Conservation (phyloP, 2,888 invertebrate species). For the Ormyrus pomaceus region DNA sequence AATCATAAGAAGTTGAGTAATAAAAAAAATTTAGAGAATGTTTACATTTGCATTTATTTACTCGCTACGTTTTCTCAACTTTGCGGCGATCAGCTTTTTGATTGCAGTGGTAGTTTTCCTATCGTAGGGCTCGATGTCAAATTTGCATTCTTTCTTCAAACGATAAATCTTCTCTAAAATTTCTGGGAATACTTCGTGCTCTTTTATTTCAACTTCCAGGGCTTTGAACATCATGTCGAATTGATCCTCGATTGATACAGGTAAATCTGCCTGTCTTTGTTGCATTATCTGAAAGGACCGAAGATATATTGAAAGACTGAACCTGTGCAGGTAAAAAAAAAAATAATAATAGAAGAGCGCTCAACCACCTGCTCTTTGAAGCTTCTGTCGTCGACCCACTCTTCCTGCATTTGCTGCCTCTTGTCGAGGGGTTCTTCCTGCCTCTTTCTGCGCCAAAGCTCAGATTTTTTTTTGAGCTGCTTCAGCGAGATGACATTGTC, state of each 20-base stretch:
- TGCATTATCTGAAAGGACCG: too few species aligned
- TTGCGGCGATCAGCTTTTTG: slow-evolving; percentile 59
- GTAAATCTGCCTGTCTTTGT: slow-evolving; percentile 77
- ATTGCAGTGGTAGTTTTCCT: slow-evolving; percentile 59
- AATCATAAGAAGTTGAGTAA: not conserved
- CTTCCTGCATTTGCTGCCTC: too few species aligned
- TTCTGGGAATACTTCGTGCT: slow-evolving; percentile 76
- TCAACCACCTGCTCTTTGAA: too few species aligned
- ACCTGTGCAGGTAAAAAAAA: too few species aligned
- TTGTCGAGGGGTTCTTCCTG: slow-evolving; percentile 75
- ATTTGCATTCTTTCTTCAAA: slow-evolving; percentile 22
- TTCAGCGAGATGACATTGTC: slow-evolving; percentile 47
- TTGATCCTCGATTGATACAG: slow-evolving; percentile 82
- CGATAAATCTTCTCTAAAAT: slow-evolving; percentile 2
- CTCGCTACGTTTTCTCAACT: slow-evolving; percentile 62
- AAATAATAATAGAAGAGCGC: too few species aligned
- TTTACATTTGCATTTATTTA: slow-evolving; percentile 48
- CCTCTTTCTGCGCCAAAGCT: slow-evolving; percentile 4
- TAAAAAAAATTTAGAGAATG: not conserved
- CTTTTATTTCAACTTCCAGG: slow-evolving; percentile 66
- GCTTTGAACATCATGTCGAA: slow-evolving; percentile 76
- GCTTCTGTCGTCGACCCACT: too few species aligned
- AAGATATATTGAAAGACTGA: too few species aligned
- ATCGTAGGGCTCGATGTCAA: slow-evolving; percentile 63
- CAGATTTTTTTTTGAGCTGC: slow-evolving; percentile 46